phyloP scores from a whole-genome alignment of 2,113 vertebrate genomes.

The human region GRCh38 chr7:128245501-128246000 shows the following conservation, averaged over 20 bases:
- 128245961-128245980: too few relatives aligned
- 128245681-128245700: background rate
- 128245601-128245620: background rate
- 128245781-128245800: too few relatives aligned
- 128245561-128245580: background rate
- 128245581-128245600: background rate
- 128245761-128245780: background rate
- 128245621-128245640: background rate
- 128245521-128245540: background rate
- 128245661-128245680: background rate
- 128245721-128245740: background rate
- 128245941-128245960: too few relatives aligned
- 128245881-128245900: too few relatives aligned
- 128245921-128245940: too few relatives aligned
- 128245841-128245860: too few relatives aligned
- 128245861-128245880: too few relatives aligned
- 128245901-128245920: too few relatives aligned
- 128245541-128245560: background rate
- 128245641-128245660: background rate
- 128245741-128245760: background rate
- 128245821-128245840: too few relatives aligned
- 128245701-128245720: background rate
- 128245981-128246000: too few relatives aligned
- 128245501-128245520: background rate
- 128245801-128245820: too few relatives aligned